A percentile compares a stretch with the other conserved stretches of the same genome.
These are phyloP conservation scores for Aeoliscus strigatus DNA, from an alignment of 2,797 vertebrate species.

Conservation along the genomic window DNA sequence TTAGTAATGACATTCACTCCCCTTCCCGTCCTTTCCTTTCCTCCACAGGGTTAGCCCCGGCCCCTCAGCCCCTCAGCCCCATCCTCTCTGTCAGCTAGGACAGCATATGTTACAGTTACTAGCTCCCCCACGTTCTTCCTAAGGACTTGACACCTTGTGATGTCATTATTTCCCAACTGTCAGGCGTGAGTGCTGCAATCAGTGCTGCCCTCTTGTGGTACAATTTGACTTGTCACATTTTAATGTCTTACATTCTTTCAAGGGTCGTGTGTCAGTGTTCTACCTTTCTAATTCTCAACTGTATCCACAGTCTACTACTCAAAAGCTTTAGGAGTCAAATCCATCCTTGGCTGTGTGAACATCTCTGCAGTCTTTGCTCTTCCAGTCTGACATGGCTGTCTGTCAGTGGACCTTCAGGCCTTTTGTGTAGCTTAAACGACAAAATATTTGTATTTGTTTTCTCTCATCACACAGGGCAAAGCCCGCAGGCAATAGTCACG, in stretches of 20 bases:
- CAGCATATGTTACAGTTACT: slow-evolving; percentile 28
- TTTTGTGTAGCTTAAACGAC: neutral
- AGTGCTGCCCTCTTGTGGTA: slow-evolving; percentile 12
- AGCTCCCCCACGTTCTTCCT: slow-evolving; percentile 32
- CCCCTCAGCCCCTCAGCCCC: no score
- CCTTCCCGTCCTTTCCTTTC: slow-evolving; percentile 19
- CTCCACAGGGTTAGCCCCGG: slow-evolving; percentile 30
- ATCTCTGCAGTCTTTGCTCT: slow-evolving; percentile 9
- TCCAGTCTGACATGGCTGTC: slow-evolving; percentile 9
- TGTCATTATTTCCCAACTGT: slow-evolving; percentile 10
- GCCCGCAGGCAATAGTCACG: slow-evolving; percentile 57
- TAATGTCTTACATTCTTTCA: neutral
- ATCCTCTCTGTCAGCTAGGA: slow-evolving; percentile 6
- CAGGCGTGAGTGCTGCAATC: slow-evolving; percentile 12
- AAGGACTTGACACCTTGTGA: neutral
- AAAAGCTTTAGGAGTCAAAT: no score
- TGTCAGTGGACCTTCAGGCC: slow-evolving; percentile 13
- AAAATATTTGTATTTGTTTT: slow-evolving; percentile 12
- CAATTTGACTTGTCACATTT: slow-evolving; percentile 4
- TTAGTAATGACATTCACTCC: slow-evolving; percentile 33
- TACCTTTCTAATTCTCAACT: no score
- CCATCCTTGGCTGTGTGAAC: slow-evolving; percentile 5
- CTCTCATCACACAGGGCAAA: slow-evolving; percentile 64
- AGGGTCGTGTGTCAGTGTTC: neutral
- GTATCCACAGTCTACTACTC: no score